Evolutionary conservation across 2,113 vertebrate genomes (phyloP).

Genomic region (Scopus umbretta): DNA sequence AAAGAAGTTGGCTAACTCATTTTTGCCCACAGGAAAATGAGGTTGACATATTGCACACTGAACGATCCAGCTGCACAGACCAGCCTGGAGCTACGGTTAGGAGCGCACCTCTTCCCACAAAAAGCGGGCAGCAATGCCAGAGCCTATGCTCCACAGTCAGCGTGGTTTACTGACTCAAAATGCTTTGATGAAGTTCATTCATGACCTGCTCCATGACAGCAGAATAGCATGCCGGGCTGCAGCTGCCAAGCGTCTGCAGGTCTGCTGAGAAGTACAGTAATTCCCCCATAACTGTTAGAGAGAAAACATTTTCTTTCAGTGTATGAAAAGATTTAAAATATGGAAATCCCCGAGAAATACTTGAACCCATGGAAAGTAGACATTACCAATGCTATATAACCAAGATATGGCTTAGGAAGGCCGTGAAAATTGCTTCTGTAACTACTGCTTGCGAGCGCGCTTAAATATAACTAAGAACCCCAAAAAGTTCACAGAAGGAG

Average conservation of each 20-base stretch:
- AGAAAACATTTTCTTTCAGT: background rate
- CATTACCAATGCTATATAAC: background rate
- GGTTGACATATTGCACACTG: background rate
- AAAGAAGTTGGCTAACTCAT: background rate
- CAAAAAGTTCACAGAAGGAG: background rate
- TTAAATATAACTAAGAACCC: background rate
- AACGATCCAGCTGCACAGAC: background rate
- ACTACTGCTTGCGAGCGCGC: background rate
- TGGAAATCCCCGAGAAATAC: background rate
- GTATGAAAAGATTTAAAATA: background rate
- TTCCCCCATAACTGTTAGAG: background rate
- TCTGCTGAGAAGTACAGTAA: background rate
- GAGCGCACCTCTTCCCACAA: background rate
- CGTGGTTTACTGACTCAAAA: background rate
- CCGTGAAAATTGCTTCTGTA: background rate
- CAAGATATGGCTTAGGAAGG: background rate
- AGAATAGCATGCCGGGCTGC: background rate
- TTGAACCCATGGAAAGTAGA: background rate
- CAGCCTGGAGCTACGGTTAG: background rate
- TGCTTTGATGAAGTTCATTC: background rate
- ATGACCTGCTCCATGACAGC: background rate
- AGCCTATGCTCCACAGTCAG: accelerated
- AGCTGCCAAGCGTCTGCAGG: background rate
- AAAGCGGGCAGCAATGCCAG: background rate
- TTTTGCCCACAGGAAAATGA: background rate